These are phyloP conservation scores for Murina feae DNA, from an alignment of 2,113 vertebrate genomes.

Conservation along the genomic window DNA sequence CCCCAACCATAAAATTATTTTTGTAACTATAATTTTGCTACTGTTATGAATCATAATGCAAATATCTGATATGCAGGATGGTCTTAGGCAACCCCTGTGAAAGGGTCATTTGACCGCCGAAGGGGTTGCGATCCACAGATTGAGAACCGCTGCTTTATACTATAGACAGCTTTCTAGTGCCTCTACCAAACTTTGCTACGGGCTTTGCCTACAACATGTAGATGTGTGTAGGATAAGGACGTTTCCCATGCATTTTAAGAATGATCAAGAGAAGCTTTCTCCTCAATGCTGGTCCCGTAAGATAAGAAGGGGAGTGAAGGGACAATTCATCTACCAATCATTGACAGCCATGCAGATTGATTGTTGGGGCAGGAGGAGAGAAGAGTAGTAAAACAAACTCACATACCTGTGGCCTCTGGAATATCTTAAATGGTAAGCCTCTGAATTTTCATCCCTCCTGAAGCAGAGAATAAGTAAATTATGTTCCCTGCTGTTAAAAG, in stretches of 20 bases:
- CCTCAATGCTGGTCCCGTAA: neutral
- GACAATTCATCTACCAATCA: neutral
- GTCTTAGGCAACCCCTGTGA: too few species aligned
- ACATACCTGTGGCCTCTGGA: neutral
- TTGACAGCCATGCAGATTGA: neutral
- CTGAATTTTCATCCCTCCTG: neutral
- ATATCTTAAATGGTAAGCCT: neutral
- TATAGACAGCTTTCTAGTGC: neutral
- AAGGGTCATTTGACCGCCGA: too few species aligned
- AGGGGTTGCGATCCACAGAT: too few species aligned
- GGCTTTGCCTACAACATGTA: neutral
- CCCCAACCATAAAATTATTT: too few species aligned
- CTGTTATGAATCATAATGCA: too few species aligned
- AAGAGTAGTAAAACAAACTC: neutral
- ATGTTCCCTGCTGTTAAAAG: neutral
- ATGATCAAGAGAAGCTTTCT: neutral
- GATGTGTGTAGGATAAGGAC: neutral
- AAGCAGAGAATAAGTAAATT: neutral
- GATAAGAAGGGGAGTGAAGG: neutral
- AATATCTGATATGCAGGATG: too few species aligned
- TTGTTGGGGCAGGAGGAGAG: neutral
- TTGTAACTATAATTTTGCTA: too few species aligned
- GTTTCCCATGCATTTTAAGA: neutral
- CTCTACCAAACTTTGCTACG: neutral
- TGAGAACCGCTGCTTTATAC: too few species aligned